These are phyloP conservation scores for Chrysomallon squamiferum DNA, from an alignment of 1,140 invertebrate genomes.

Conservation along the genomic window DNA sequence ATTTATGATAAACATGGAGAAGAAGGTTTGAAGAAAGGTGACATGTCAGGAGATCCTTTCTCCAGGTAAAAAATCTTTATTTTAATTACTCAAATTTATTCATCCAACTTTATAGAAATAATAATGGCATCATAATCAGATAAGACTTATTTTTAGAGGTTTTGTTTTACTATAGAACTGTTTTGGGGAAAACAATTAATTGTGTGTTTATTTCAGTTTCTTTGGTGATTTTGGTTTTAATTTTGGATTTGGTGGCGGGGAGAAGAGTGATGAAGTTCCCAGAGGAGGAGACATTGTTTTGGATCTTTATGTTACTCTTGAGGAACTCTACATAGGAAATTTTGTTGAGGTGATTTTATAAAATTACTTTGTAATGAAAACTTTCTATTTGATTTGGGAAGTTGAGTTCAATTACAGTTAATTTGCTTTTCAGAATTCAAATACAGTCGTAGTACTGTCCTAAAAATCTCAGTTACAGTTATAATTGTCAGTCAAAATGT, in stretches of 20 bases:
- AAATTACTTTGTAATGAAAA: too few species aligned
- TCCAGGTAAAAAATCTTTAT: conserved; percentile 67
- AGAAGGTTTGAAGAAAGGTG: conserved; percentile 95
- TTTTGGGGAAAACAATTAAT: too few species aligned
- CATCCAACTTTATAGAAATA: too few species aligned
- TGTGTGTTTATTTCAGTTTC: conserved; percentile 69
- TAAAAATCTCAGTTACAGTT: too few species aligned
- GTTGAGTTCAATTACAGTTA: too few species aligned
- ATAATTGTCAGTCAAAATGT: too few species aligned
- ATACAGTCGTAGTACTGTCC: too few species aligned
- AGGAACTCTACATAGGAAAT: conserved; percentile 96
- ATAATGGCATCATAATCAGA: too few species aligned
- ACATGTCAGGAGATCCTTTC: conserved; percentile 73
- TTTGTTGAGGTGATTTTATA: conserved; percentile 97
- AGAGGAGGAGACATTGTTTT: conserved; percentile 93
- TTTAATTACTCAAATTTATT: neutral
- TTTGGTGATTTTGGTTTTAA: conserved; percentile 89
- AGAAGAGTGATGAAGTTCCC: conserved; percentile 80
- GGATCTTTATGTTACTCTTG: conserved; percentile 91
- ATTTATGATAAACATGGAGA: conserved; percentile 96
- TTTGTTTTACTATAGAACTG: too few species aligned
- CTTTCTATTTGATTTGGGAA: too few species aligned
- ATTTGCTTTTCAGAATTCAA: too few species aligned
- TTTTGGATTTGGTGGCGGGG: conserved; percentile 70
- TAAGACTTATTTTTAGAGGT: too few species aligned